Evolutionary conservation across 2,113 vertebrate species (phyloP).

Genomic region (Podarcis raffonei): DNA sequence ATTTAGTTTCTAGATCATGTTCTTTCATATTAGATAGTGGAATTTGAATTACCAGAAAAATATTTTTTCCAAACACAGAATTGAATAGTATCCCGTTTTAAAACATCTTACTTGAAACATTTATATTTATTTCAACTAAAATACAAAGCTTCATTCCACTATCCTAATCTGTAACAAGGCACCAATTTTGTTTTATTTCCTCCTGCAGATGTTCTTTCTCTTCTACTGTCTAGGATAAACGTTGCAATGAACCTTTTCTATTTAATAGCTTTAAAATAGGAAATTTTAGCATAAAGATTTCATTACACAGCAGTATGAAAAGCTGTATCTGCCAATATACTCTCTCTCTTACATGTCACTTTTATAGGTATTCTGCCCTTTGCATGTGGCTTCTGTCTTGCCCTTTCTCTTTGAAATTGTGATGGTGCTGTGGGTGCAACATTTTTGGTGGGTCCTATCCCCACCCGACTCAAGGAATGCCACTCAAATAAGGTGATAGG

Average conservation of each 20-base stretch:
- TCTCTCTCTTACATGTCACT: not conserved
- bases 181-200: not conserved
- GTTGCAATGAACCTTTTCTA: not conserved
- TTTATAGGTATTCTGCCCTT: not conserved
- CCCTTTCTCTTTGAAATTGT: not conserved
- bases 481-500: too few relatives aligned
- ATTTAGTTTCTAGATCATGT: conserved; percentile 10
- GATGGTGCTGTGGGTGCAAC: not conserved
- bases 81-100: not conserved
- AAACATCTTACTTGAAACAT: not conserved
- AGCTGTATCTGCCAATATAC: not conserved
- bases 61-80: conserved; percentile 20
- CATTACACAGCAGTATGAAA: not conserved
- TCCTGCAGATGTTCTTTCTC: not conserved
- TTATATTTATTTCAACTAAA: not conserved
- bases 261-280: not conserved
- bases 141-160: not conserved
- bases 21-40: conserved; percentile 10
- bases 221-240: not conserved
- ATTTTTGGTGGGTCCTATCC: not conserved
- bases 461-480: not conserved
- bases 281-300: not conserved
- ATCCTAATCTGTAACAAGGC: not conserved
- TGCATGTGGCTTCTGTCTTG: not conserved
- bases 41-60: conserved; percentile 36